phyloP scores from a whole-genome alignment of 2,797 vertebrate genomes.

The Borostomias antarcticus region DNA sequence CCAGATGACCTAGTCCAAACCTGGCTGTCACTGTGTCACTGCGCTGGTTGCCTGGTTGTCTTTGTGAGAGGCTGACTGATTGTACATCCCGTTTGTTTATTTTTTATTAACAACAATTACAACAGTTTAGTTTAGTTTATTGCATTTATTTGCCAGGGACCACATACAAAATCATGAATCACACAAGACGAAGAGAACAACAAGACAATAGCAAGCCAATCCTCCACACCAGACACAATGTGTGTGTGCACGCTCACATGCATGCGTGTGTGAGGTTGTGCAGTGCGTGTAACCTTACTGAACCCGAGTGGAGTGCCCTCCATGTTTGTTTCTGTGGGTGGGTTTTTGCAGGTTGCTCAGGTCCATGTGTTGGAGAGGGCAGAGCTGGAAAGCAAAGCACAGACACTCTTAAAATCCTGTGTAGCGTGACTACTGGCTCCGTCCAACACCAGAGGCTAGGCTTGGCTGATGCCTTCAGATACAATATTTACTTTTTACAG shows the following conservation, averaged over 20 bases:
- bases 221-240: no score
- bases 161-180: no score
- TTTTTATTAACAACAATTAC: no score
- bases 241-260: slow-evolving; percentile 30
- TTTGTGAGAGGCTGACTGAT: slow-evolving; percentile 12
- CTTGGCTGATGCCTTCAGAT: slow-evolving; percentile 69
- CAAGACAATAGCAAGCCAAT: no score
- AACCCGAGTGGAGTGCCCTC: background rate
- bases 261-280: slow-evolving; percentile 15
- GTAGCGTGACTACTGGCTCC: slow-evolving; percentile 66
- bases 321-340: slow-evolving; percentile 27
- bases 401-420: slow-evolving; percentile 50
- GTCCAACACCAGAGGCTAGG: slow-evolving; percentile 15
- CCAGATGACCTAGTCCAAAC: background rate
- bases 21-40: background rate
- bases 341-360: slow-evolving; percentile 11
- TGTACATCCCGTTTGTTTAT: no score
- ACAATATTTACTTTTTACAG: slow-evolving; percentile 75
- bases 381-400: slow-evolving; percentile 68
- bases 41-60: background rate
- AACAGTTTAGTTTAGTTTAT: no score
- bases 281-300: background rate
- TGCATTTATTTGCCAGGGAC: no score
- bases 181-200: no score
- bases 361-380: slow-evolving; percentile 58